phyloP scores from a whole-genome alignment of 2,888 invertebrate genomes.

The Gymnoscelis rufifasciata region DNA sequence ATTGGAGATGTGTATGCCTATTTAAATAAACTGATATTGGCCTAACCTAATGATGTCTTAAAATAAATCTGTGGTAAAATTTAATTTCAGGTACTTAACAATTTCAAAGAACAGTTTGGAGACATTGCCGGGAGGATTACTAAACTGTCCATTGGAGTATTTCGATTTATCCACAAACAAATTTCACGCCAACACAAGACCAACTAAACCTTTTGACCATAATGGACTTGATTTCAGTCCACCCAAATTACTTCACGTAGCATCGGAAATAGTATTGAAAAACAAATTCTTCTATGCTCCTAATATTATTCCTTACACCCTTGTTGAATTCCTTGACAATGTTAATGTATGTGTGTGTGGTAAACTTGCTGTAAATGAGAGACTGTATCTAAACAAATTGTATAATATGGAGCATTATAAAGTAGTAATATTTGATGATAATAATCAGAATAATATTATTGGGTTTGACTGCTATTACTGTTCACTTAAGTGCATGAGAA shows the following conservation, averaged over 20 bases:
- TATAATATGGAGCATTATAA: slow-evolving; percentile 58
- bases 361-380: slow-evolving; percentile 57
- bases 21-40: no score
- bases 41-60: background rate
- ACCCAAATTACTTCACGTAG: slow-evolving; percentile 74
- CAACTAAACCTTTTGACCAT: slow-evolving; percentile 25
- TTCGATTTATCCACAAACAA: slow-evolving; percentile 80
- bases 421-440: slow-evolving; percentile 57
- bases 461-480: slow-evolving; percentile 82
- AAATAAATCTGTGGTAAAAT: background rate
- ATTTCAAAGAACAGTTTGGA: slow-evolving; percentile 75
- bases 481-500: slow-evolving; percentile 70
- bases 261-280: slow-evolving; percentile 75
- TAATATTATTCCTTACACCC: slow-evolving; percentile 77
- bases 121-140: slow-evolving; percentile 80
- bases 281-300: slow-evolving; percentile 75
- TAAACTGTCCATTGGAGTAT: slow-evolving; percentile 70
- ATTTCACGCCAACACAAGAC: slow-evolving; percentile 46
- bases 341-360: slow-evolving; percentile 83
- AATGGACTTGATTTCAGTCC: slow-evolving; percentile 61
- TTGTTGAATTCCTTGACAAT: slow-evolving; percentile 80
- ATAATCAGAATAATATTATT: slow-evolving; percentile 52
- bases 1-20: no score
- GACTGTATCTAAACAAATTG: slow-evolving; percentile 46
- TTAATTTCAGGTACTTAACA: slow-evolving; percentile 69